Evolutionary conservation across 2,888 invertebrate species (phyloP), one percentile per base, ranked within the genome.

Genomic region (Penaeus monodon): DNA sequence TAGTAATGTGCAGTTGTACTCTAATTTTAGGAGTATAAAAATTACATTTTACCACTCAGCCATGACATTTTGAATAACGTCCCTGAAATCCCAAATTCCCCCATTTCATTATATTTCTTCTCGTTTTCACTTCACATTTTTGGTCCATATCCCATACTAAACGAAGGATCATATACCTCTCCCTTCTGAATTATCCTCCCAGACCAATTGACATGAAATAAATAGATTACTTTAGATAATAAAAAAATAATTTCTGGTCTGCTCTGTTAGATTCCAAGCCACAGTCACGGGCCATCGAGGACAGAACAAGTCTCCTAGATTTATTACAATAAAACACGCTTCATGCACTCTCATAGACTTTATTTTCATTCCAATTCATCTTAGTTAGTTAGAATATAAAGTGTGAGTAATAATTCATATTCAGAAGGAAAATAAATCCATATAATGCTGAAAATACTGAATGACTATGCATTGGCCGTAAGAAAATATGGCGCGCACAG

Each of bases 401-500:
- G 1, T 77, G 22, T 49, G 77, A 49, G 27, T 10, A 38, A 65
- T 81, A 33, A 63, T 68, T 57, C 29, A 65, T 77, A 38, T 27
- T 68, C 57, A 17, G 24, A 33, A 38, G 20, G 29, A 24, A 49
- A 29, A 49, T 27, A 33, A 66, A 24, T n/a, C 38, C 49, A 49
- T 86, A 77, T 70, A 65, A 74, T 66, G 24, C 33, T 57, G 73
- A 57, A 86, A 86, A 81, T 63, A 49, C 49, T 49, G 57, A 27
- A 68, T 76, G 66, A 82, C 82, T 70, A 82, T 78, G 76, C 57
- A 73, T 49, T 77, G 66, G 70, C 57, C 44, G 33, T n/a, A 64
- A n/a, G 44, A 38, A 68, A 77, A 65, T 33, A 86, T 86, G 82
- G 86, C 64, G 86, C 70, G 57, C 79, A 70, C 57, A 63, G 68